Base-by-base conservation (phyloP, 2,797 vertebrate genomes). In the Myripristis jacobus region DNA sequence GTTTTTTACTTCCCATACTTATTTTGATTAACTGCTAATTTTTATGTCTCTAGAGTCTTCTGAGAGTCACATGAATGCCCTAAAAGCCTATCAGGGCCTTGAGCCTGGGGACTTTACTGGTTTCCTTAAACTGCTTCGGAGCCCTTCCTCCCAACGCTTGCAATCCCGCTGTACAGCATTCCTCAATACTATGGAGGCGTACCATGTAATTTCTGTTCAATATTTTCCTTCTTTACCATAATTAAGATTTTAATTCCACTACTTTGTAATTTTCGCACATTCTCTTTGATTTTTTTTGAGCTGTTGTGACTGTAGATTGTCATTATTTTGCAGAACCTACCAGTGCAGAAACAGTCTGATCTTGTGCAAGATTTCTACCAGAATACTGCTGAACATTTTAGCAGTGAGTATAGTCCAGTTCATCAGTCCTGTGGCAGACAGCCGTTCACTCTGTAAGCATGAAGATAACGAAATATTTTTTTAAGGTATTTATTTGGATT, bases 321-420 rank as follows among this genome's bases (percentile, higher is more conserved):
- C 1, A 0, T 66, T 1, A 7, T 66, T 80, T 71, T 87, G 11
- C 74, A 95, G 94, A 78, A 87, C 71, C 68, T 94, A 24, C 89
- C 86, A 0, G 81, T 95, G 22, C 89, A 95, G 82, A 93, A 93
- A 66, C 94, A 94, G 87, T 94, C 92, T 0, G 94, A 95, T 70
- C 89, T 91, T 25, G 93, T 95, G 46, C 95, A 94, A 64, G 93
- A 93, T 74, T 95, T 95, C 80, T 95, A 93, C 81, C 93, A 93
- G 80, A 93, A 88, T 11, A 93, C 94, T 76, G 80, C 92, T 25
- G 87, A 85, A 44, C 80, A 90, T 86, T 95, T 94, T 73, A 88
- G 58, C 48, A 83, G 94, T 94, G 71, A 91, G 92, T 93, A 63
- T 8, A 71, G 6, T 72, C 65, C 9, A 34, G 1, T 70, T 66